Evolutionary conservation across 1,140 invertebrate genomes (phyloP).

Genomic region (Drosophila mojavensis): DNA sequence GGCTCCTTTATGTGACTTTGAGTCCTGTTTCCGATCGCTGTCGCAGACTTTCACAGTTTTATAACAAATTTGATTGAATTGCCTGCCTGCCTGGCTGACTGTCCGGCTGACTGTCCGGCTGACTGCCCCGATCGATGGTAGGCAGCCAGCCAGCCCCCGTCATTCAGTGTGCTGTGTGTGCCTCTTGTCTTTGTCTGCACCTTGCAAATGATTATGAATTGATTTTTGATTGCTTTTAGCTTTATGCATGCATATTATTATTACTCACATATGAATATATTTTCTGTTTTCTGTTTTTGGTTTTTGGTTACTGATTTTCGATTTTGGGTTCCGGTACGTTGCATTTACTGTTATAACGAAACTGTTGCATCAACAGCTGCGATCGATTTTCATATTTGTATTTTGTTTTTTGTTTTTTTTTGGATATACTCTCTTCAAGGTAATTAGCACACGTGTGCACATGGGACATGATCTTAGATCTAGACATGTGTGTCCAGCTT

Average conservation of each 20-base stretch:
- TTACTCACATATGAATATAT: slow-evolving; percentile 53
- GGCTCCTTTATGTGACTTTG: slow-evolving; percentile 53
- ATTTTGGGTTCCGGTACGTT: neutral
- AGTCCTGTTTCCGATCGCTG: slow-evolving; percentile 80
- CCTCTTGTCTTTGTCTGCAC: slow-evolving; percentile 55
- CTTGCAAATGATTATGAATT: slow-evolving; percentile 84
- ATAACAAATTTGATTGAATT: slow-evolving; percentile 83
- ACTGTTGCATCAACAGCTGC: neutral
- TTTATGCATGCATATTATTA: slow-evolving; percentile 30
- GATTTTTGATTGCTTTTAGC: slow-evolving; percentile 76
- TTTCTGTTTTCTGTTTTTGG: slow-evolving; percentile 1
- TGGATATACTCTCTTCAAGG: slow-evolving; percentile 19
- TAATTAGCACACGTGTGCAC: slow-evolving; percentile 72
- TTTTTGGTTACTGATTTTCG: too few relatives aligned
- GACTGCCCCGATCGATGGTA: slow-evolving; percentile 2
- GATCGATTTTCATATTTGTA: neutral
- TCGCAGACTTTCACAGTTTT: slow-evolving; percentile 80
- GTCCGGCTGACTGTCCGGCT: too few relatives aligned
- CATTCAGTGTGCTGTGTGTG: neutral
- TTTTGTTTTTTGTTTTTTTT: too few relatives aligned
- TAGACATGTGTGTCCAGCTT: slow-evolving; percentile 14
- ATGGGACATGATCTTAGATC: slow-evolving; percentile 20
- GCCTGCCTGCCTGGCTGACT: slow-evolving; percentile 4
- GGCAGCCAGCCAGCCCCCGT: neutral
- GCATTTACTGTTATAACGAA: slow-evolving; percentile 44